These are phyloP conservation scores for Ametastegia equiseti DNA, from an alignment of 2,888 invertebrate species.

Conservation along the genomic window DNA sequence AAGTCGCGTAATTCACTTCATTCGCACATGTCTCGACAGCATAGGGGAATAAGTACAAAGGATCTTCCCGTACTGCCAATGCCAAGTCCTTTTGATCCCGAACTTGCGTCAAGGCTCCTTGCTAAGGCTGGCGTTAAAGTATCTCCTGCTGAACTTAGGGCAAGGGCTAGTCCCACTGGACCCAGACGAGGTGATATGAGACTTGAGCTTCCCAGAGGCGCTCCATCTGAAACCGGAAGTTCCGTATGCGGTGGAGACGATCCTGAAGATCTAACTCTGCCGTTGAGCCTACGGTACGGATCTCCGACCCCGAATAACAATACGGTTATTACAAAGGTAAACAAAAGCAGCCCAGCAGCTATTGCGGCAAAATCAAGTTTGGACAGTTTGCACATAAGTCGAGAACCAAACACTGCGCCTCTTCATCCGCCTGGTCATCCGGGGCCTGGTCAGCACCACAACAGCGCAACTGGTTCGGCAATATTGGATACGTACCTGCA, in stretches of 20 bases:
- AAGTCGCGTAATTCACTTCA: slow-evolving; percentile 94
- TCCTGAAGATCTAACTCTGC: slow-evolving; percentile 89
- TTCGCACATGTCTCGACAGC: slow-evolving; percentile 96
- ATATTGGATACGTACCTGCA: slow-evolving; percentile 92
- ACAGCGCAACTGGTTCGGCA: slow-evolving; percentile 84
- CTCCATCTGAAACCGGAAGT: slow-evolving; percentile 83
- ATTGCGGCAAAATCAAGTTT: slow-evolving; percentile 82
- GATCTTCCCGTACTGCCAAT: slow-evolving; percentile 94
- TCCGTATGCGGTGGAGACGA: slow-evolving; percentile 89
- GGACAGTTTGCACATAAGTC: slow-evolving; percentile 81
- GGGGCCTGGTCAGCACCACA: slow-evolving; percentile 60
- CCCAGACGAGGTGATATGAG: slow-evolving; percentile 87
- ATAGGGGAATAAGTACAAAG: slow-evolving; percentile 95
- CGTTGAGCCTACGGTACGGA: slow-evolving; percentile 80
- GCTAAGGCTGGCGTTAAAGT: slow-evolving; percentile 94
- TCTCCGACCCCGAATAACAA: slow-evolving; percentile 82
- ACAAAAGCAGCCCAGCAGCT: slow-evolving; percentile 77
- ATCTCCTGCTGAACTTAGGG: slow-evolving; percentile 88
- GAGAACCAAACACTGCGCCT: slow-evolving; percentile 84
- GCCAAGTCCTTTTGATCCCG: slow-evolving; percentile 95
- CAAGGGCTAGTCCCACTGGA: slow-evolving; percentile 91
- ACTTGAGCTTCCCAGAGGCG: slow-evolving; percentile 85
- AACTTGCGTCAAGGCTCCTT: slow-evolving; percentile 87
- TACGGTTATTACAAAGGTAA: slow-evolving; percentile 73
- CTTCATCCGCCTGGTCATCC: slow-evolving; percentile 65